These are phyloP conservation scores for Pterocles orientalis DNA, from an alignment of 2,113 vertebrate genomes.

Conservation along the genomic window DNA sequence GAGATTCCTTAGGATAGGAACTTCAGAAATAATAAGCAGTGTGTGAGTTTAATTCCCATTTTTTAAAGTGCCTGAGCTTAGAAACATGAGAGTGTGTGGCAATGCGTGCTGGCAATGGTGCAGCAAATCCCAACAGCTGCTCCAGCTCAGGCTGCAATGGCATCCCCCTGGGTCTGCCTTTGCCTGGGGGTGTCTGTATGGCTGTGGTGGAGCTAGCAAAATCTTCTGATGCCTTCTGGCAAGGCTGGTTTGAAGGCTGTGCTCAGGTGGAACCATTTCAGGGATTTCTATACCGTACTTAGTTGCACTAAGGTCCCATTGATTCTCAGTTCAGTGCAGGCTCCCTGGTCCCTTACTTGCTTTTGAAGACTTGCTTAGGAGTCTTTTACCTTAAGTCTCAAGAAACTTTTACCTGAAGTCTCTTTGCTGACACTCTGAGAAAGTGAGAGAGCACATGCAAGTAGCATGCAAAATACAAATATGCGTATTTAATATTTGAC, in stretches of 20 bases:
- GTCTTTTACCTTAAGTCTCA: not conserved
- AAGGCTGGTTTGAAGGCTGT: not conserved
- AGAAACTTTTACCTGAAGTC: not conserved
- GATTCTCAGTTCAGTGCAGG: not conserved
- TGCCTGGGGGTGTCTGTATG: not conserved
- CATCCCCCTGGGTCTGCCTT: not conserved
- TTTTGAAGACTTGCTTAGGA: not conserved
- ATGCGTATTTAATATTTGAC: not conserved
- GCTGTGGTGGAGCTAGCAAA: not conserved
- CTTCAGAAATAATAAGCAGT: not conserved
- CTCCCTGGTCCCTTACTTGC: not conserved
- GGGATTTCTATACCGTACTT: not conserved
- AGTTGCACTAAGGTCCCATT: not conserved
- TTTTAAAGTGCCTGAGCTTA: not conserved
- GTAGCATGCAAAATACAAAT: not conserved
- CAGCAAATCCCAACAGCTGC: not conserved
- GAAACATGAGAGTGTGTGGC: not conserved
- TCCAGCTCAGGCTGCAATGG: fast-evolving
- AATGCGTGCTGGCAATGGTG: fast-evolving
- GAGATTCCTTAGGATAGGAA: not conserved
- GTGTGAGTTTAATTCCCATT: not conserved
- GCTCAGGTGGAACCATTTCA: not conserved
- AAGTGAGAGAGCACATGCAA: not conserved
- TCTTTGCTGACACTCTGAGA: not conserved
- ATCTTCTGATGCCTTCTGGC: not conserved